Conservation (phyloP, 2,113 vertebrate genomes). For the Lepisosteus osseus region DNA sequence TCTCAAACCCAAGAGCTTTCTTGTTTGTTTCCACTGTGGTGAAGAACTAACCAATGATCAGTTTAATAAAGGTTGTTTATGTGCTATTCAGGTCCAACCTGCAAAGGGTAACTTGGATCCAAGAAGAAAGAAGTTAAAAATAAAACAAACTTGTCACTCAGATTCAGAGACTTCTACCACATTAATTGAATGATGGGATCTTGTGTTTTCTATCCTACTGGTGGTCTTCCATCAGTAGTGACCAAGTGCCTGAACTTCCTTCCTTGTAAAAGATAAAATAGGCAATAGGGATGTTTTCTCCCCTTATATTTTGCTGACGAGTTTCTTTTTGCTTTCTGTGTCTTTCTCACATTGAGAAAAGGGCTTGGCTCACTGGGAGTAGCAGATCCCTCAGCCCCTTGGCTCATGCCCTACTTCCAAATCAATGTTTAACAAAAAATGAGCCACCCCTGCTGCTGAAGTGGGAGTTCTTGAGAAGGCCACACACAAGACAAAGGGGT, state of each 20-base stretch:
- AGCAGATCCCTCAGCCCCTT: constrained; percentile 38
- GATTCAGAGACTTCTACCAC: too few species aligned
- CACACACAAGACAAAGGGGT: constrained; percentile 45
- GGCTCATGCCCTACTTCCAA: constrained; percentile 61
- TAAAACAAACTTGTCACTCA: too few species aligned
- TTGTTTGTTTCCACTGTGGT: too few species aligned
- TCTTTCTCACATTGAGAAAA: constrained; percentile 31
- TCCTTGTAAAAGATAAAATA: constrained; percentile 28
- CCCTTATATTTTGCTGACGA: constrained; percentile 44
- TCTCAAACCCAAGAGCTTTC: too few species aligned
- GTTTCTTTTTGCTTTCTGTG: constrained; percentile 14
- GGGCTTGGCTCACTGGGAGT: constrained; percentile 40
- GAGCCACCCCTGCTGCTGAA: constrained; percentile 46
- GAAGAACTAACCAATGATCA: too few species aligned
- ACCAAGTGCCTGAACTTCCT: not conserved
- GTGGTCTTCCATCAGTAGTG: too few species aligned
- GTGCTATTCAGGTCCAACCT: too few species aligned
- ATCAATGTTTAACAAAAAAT: constrained; percentile 61
- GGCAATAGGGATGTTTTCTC: constrained; percentile 39
- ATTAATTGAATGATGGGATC: too few species aligned
- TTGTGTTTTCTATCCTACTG: too few species aligned
- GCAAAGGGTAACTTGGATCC: too few species aligned
- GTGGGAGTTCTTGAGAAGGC: constrained; percentile 47
- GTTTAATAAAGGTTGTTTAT: too few species aligned
- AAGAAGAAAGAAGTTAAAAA: too few species aligned